Percentiles rank a stretch among this genome's conserved stretches.
Conservation (phyloP, 2,888 invertebrate species). For the Mythimna impura region DNA sequence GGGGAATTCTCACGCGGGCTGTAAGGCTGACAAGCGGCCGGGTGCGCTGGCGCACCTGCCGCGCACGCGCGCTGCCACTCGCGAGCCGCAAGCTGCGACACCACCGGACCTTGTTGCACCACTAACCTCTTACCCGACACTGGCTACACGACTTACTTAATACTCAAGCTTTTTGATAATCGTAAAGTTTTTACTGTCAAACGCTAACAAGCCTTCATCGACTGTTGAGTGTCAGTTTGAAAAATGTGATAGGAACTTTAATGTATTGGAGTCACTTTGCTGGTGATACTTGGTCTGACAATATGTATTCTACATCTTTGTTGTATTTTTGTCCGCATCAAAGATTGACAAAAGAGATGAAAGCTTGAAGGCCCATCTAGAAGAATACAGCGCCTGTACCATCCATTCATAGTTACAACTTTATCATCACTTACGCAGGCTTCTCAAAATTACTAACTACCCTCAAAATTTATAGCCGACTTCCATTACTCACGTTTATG, state of each 20-base stretch:
- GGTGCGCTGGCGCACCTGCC: conserved; percentile 86
- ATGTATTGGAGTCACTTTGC: not conserved
- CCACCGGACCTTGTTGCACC: conserved; percentile 60
- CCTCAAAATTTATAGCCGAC: conserved; percentile 34
- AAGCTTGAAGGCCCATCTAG: not conserved
- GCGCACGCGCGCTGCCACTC: conserved; percentile 65
- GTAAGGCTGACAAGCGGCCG: conserved; percentile 79
- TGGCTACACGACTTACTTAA: conserved; percentile 20
- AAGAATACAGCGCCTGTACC: conserved; percentile 25
- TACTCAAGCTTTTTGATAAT: conserved; percentile 32
- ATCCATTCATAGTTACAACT: conserved; percentile 11
- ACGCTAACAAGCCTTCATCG: conserved; percentile 8
- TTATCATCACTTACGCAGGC: not conserved
- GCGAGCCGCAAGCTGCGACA: conserved; percentile 60
- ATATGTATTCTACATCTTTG: not conserved
- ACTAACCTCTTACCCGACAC: conserved; percentile 56
- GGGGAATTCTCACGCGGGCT: conserved; percentile 78
- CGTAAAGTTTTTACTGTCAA: conserved; percentile 1
- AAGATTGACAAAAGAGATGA: not conserved
- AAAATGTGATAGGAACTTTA: not conserved
- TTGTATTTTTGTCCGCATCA: not conserved
- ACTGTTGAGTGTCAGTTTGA: not conserved
- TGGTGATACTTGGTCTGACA: conserved; percentile 5
- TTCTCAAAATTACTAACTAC: conserved; percentile 19
- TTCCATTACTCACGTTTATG: conserved; percentile 36